These are phyloP conservation scores for Strigamia crassipes DNA, from an alignment of 2,888 invertebrate species.

Conservation along the genomic window DNA sequence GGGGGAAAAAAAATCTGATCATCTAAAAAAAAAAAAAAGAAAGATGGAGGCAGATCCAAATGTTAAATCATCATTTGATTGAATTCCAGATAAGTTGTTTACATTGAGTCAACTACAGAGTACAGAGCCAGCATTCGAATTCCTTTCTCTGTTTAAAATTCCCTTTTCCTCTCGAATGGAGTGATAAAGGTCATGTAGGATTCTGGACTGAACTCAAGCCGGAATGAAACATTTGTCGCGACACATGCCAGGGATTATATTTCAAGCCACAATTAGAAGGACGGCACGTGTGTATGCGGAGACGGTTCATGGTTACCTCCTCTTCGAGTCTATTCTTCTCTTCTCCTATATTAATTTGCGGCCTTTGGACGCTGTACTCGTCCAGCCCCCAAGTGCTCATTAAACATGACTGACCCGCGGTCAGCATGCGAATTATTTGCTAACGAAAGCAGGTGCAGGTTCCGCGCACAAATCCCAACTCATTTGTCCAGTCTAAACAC, in stretches of 20 bases:
- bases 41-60: too few relatives aligned
- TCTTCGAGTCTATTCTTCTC: not conserved
- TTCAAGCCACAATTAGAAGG: conserved; percentile 34
- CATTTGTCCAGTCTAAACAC: conserved; percentile 24
- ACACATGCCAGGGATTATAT: conserved; percentile 29
- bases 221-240: not conserved
- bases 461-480: conserved; percentile 1
- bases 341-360: conserved; percentile 22
- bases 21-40: too few relatives aligned
- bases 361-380: conserved; percentile 12
- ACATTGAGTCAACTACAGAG: too few relatives aligned
- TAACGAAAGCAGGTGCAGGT: conserved; percentile 34
- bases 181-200: not conserved
- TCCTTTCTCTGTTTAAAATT: not conserved
- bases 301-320: not conserved
- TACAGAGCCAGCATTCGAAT: not conserved
- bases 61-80: not conserved
- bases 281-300: not conserved
- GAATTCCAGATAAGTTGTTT: not conserved
- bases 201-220: not conserved
- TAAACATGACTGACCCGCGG: conserved; percentile 27
- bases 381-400: conserved; percentile 29
- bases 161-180: not conserved
- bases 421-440: conserved; percentile 34
- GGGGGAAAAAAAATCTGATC: too few relatives aligned